Evolutionary conservation across 2,113 vertebrate species (phyloP), one percentile per base, ranked within the genome.

Genomic region (Epinephelus moara): DNA sequence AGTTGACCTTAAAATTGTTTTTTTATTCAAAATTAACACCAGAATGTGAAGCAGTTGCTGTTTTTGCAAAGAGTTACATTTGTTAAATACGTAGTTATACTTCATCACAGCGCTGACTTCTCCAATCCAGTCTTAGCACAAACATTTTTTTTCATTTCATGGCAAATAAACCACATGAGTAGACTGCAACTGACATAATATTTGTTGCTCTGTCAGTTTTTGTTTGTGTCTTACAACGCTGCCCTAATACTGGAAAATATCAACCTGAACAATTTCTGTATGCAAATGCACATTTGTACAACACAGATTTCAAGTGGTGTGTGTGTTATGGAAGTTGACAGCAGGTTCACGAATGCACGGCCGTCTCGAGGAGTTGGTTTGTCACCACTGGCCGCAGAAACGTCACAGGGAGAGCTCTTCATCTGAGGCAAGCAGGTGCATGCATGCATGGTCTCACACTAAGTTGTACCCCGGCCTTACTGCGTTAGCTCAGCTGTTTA

Each of bases 251-350:
- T 53, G 85, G 79, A 79, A 90, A 89, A 91, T 88, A 88, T 70
- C 80, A 79, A 86, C 86, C 85, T 81, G 84, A 85, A 86, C 86
- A 81, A 85, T 91, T 88, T 91, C 79, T 72, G 18, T 84, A 93
- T 94, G 92, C 87, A 90, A 93, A 94, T 93, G 50, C 25, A 21
- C 30, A 62, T 88, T 90, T 86, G 82, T 82, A 81, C 76, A 88
- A 88, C 81, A 86, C 85, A 85, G 75, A 81, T 78, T 81, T 85
- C 85, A 88, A 71, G 77, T 53, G 0, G 60, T 27, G 59, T 40
- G 49, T 15, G 25, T 23, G 27, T 89, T 87, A 91, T 90, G 52
- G 63, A 79, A 88, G 84, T 19, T 74, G 92, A 92, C 90, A 86
- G 92, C 84, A 77, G 66, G 55, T 72, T 81, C 75, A 12, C 7